A percentile compares a stretch with the other conserved stretches of the same genome.
Evolutionary conservation across 2,797 vertebrate species (phyloP).

Genomic region (Mionectes olivaceus): DNA sequence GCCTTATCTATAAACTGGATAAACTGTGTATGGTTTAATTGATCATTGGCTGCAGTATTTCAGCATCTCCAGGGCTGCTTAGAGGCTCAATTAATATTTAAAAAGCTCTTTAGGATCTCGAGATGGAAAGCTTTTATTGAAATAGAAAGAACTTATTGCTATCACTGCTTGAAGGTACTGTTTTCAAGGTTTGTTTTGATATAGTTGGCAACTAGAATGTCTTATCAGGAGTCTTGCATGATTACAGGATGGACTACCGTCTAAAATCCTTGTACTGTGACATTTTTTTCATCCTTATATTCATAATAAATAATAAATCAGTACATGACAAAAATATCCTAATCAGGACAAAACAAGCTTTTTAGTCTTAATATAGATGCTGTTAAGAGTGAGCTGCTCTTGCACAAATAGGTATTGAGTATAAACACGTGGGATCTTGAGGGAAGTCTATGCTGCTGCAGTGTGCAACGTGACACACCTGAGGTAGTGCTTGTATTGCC

Average conservation of each 20-base stretch:
- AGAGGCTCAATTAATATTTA: constrained; percentile 64
- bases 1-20: constrained; percentile 30
- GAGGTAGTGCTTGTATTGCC: not conserved
- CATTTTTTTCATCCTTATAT: not conserved
- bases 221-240: not conserved
- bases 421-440: not conserved
- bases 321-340: constrained; percentile 8
- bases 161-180: constrained; percentile 8
- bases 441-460: not conserved
- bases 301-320: constrained; percentile 1
- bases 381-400: not conserved
- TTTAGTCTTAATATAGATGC: not conserved
- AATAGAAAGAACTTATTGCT: constrained; percentile 37
- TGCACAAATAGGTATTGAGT: not conserved
- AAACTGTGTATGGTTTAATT: constrained; percentile 47
- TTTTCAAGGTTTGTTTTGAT: constrained; percentile 45
- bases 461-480: not conserved
- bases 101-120: constrained; percentile 45
- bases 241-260: not conserved
- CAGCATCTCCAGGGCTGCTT: constrained; percentile 47
- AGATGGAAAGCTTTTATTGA: constrained; percentile 62
- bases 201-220: not conserved
- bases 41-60: constrained; percentile 57
- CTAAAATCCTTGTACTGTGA: not conserved
- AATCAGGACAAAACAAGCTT: constrained; percentile 13